These are phyloP conservation scores for Pogonomyrmex californicus DNA, from an alignment of 1,140 invertebrate genomes.

Conservation along the genomic window DNA sequence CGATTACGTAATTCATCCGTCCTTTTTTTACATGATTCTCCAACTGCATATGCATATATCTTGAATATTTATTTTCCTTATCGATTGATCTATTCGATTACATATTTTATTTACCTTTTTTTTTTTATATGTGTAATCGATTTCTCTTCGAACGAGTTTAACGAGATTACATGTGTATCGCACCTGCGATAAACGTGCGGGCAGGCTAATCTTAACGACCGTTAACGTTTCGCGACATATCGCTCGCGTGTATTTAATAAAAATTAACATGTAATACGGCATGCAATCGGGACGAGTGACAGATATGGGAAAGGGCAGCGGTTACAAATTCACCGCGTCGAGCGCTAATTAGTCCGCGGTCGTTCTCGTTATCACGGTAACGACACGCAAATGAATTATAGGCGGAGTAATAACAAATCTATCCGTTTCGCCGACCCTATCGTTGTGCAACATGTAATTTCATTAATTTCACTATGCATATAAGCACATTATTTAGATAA, in stretches of 20 bases:
- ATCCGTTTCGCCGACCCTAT: neutral
- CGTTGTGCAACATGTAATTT: constrained; percentile 22
- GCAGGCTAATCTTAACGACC: constrained; percentile 8
- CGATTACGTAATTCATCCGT: no score
- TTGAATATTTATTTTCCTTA: neutral
- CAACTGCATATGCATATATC: no score
- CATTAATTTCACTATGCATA: neutral
- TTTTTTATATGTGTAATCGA: neutral
- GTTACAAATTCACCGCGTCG: constrained; percentile 39
- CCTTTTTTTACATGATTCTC: no score
- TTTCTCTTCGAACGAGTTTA: neutral
- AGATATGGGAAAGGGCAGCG: constrained; percentile 10
- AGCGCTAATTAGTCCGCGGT: constrained; percentile 38
- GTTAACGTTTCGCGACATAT: neutral
- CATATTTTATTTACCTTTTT: neutral
- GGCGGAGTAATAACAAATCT: constrained; percentile 40
- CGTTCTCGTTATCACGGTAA: constrained; percentile 35
- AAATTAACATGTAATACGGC: neutral
- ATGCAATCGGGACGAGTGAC: neutral
- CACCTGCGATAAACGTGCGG: neutral
- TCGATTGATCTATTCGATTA: neutral
- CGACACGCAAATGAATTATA: constrained; percentile 34
- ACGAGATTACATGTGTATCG: neutral
- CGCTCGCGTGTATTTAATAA: constrained; percentile 2
- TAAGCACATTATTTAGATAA: constrained; percentile 3